Evolutionary conservation across 2,888 invertebrate species (phyloP).

Genomic region (Clunio marinus): DNA sequence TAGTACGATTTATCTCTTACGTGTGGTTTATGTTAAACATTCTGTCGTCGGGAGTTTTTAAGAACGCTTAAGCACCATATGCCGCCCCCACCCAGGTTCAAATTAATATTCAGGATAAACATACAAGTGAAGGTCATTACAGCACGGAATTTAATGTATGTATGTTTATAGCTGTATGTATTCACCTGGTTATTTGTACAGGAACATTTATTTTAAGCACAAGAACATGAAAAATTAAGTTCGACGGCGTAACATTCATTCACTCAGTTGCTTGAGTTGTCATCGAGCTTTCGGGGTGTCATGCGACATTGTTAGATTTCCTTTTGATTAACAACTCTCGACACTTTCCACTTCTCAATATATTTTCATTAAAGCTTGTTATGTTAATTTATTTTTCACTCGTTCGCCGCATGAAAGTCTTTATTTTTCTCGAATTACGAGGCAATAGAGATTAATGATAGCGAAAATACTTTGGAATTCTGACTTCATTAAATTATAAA

Average conservation of each 20-base stretch:
- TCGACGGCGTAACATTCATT: not conserved
- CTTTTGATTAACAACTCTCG: constrained; percentile 6
- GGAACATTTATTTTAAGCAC: not conserved
- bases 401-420: not conserved
- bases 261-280: no score
- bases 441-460: constrained; percentile 7
- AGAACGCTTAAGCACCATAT: no score
- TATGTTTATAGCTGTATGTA: no score
- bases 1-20: not conserved
- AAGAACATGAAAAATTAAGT: not conserved
- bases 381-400: no score
- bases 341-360: not conserved
- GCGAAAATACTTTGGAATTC: not conserved
- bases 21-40: not conserved
- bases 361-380: not conserved
- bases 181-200: no score
- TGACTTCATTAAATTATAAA: not conserved
- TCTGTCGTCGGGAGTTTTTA: not conserved
- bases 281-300: no score
- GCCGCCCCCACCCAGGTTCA: not conserved
- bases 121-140: not conserved
- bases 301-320: no score
- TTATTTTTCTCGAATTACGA: not conserved
- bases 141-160: no score
- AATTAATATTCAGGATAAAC: not conserved